These are phyloP conservation scores for Uria lomvia DNA, from an alignment of 2,113 vertebrate species.

Conservation along the genomic window DNA sequence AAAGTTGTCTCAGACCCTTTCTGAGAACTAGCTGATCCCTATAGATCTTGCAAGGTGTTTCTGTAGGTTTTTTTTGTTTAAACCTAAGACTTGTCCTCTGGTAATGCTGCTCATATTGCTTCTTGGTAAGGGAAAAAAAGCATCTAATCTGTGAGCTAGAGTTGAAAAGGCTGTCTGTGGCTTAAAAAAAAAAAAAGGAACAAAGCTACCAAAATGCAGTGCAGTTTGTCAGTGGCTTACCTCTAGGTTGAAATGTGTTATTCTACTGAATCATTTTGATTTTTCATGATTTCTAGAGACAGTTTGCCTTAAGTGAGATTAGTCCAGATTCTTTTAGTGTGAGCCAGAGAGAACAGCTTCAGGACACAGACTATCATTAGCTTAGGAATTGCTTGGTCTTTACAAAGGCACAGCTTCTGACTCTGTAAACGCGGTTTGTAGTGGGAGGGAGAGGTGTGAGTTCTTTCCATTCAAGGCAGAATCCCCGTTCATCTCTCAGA, in stretches of 20 bases:
- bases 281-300: not conserved
- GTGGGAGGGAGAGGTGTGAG: not conserved
- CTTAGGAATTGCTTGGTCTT: not conserved
- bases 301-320: not conserved
- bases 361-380: accelerated
- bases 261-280: not conserved
- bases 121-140: not conserved
- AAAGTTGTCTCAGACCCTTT: not conserved
- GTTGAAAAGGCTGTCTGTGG: not conserved
- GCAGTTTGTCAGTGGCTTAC: not conserved
- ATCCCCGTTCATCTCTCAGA: not conserved
- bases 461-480: not conserved
- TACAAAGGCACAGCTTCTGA: not conserved
- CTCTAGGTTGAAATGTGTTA: not conserved
- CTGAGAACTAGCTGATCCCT: not conserved
- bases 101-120: not conserved
- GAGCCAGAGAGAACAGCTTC: not conserved
- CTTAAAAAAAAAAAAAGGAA: not conserved
- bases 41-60: not conserved
- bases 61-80: not conserved
- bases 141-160: not conserved
- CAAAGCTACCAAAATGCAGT: not conserved
- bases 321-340: not conserved
- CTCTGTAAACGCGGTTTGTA: not conserved
- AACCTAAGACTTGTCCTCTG: not conserved